These are phyloP conservation scores for Mionectes olivaceus DNA, from an alignment of 2,797 vertebrate genomes.

Conservation along the genomic window DNA sequence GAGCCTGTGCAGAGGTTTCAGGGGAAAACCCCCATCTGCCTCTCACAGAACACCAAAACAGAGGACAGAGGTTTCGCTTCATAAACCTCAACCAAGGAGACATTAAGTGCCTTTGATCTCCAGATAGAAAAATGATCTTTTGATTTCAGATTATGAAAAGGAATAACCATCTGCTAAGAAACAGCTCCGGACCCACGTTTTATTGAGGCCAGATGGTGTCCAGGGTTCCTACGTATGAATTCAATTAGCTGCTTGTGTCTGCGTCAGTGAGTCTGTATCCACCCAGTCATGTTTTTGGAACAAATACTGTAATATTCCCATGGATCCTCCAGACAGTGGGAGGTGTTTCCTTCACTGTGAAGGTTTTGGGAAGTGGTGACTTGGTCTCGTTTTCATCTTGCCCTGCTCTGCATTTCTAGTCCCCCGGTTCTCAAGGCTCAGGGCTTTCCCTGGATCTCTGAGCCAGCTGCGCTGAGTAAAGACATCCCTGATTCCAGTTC, in stretches of 20 bases:
- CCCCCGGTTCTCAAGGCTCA: neutral
- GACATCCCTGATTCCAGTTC: neutral
- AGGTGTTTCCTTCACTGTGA: conserved; percentile 66
- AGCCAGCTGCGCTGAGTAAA: neutral
- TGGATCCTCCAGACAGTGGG: conserved; percentile 65
- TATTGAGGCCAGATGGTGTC: conserved; percentile 67
- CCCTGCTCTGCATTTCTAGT: conserved; percentile 41
- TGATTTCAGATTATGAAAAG: conserved; percentile 51
- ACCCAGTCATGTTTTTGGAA: conserved; percentile 72
- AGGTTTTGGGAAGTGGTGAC: conserved; percentile 60
- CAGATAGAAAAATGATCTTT: conserved; percentile 56
- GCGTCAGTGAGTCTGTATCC: conserved; percentile 57
- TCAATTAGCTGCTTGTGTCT: conserved; percentile 62
- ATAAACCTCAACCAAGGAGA: neutral
- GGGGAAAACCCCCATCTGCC: conserved; percentile 9
- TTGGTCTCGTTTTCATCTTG: conserved; percentile 43
- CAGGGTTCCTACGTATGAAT: conserved; percentile 53
- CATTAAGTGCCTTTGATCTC: conserved; percentile 9
- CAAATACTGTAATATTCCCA: conserved; percentile 62
- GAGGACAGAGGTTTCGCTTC: neutral
- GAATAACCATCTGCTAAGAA: conserved; percentile 53
- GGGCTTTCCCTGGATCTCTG: neutral
- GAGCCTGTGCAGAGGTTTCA: conserved; percentile 23
- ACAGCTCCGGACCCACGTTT: conserved; percentile 20
- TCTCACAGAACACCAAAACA: neutral